phyloP scores from a whole-genome alignment of 2,113 vertebrate species.

The Eulemur rufifrons region DNA sequence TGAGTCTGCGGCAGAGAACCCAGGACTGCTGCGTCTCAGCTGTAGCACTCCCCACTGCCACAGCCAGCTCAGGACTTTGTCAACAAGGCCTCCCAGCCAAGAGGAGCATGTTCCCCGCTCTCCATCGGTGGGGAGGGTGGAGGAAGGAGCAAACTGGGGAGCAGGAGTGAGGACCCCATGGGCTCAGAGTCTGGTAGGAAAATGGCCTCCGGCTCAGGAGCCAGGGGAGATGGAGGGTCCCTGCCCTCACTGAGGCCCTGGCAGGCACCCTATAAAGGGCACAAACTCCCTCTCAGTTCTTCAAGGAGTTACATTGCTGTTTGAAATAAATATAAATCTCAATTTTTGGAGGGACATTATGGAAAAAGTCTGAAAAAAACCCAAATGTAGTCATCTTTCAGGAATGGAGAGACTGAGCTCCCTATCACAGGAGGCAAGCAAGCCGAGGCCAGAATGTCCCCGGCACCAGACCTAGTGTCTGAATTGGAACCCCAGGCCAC shows the following conservation, averaged over 20 bases:
- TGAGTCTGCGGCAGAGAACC: neutral
- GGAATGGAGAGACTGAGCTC: neutral
- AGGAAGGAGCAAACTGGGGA: neutral
- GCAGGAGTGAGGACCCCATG: neutral
- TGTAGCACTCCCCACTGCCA: neutral
- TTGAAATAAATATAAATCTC: neutral
- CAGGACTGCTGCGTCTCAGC: neutral
- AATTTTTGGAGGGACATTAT: neutral
- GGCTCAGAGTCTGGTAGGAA: neutral
- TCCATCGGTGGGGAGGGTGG: neutral
- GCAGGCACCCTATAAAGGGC: neutral
- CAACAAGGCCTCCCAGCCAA: neutral
- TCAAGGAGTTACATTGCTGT: neutral
- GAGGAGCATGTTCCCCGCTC: neutral
- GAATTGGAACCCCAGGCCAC: neutral
- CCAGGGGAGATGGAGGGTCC: neutral
- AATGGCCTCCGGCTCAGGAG: neutral
- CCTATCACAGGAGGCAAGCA: neutral
- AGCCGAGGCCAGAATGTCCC: neutral
- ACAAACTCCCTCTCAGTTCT: neutral
- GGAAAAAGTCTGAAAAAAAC: neutral
- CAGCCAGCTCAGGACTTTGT: neutral
- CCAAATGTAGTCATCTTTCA: neutral
- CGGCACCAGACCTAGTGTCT: neutral
- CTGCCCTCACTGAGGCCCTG: neutral